These are phyloP conservation scores for Fulica atra DNA, from an alignment of 2,113 vertebrate genomes.

Conservation along the genomic window DNA sequence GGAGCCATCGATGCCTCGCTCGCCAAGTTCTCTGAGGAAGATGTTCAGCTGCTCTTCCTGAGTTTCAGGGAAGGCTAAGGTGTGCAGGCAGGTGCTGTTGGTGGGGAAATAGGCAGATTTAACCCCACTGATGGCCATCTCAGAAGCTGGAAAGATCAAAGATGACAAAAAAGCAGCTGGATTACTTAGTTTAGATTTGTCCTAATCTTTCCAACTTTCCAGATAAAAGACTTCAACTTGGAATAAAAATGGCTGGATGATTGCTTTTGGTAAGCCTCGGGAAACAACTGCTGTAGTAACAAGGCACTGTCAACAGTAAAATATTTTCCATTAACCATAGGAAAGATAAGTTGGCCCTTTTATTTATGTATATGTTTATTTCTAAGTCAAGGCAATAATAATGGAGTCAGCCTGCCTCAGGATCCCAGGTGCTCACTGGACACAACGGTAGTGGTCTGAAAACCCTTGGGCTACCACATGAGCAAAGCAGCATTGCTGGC, in stretches of 20 bases:
- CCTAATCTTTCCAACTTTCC: not conserved
- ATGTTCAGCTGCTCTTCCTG: not conserved
- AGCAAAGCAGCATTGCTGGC: not conserved
- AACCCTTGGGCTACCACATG: not conserved
- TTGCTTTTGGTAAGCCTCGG: not conserved
- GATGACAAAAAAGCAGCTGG: not conserved
- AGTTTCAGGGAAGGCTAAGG: not conserved
- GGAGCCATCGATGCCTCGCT: rapidly evolving
- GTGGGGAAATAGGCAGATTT: constrained; percentile 74
- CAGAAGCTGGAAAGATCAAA: constrained; percentile 32
- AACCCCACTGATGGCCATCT: constrained; percentile 42
- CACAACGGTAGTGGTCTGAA: not conserved
- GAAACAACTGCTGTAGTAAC: not conserved
- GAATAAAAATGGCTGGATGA: not conserved
- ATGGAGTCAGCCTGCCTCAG: not conserved
- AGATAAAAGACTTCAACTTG: not conserved
- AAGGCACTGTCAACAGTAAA: not conserved
- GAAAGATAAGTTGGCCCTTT: not conserved
- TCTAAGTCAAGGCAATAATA: not conserved
- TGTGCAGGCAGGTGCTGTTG: constrained; percentile 66
- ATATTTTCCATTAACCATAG: not conserved
- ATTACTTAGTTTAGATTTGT: not conserved
- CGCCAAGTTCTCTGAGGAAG: constrained; percentile 61
- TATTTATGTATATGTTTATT: not conserved
- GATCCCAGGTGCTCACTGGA: not conserved